Base-by-base conservation (phyloP, 2,888 invertebrate genomes). In the Orthonychiurus folsomi region DNA sequence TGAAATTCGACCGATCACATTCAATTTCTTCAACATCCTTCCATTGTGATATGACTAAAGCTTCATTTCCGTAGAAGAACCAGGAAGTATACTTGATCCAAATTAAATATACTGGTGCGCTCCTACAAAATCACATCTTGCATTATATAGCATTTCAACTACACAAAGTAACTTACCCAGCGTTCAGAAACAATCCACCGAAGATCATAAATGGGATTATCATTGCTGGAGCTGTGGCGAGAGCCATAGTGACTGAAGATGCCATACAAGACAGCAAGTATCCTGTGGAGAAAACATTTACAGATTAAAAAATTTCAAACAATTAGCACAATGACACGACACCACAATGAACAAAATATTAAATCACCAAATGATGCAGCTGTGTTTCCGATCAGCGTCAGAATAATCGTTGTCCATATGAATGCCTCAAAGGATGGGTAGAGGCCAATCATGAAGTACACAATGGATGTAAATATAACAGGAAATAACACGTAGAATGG, bases 101-200 rank as follows among this genome's bases (percentile, higher is more conserved):
- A 71, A 85, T 82, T 64, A 93, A 84, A 75, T 91, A 93, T 12
- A n/a, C 18, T 5, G 20, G 50, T 23, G n/a, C 26, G 12, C 21
- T 28, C 47, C 57, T 37, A 28, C n/a, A 9, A 26, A 55, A 23
- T 55, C 26, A 55, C 26, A 48, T 47, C 21, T 50, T 24, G 3
- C 47, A n/a, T 12, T 23, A 20, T 50, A 2, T 21, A 21, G 5
- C 9, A 24, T 21, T 12, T 50, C 15, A 23, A 12, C n/a, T 15
- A 57, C 26, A 27, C n/a, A 37, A 50, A 24, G 24, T 12, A 54
- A 78, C 83, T 81, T 80, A 90, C 86, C 86, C 88, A 21, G 88
- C 85, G 76, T 95, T 96, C 54, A 96, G 81, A 79, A 94, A 93
- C 81, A 92, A 93, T 53, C 95, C 96, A 64, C 95, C 95, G 76